phyloP scores from a whole-genome alignment of 2,797 vertebrate genomes.

The Microctenopoma steveboyesi region DNA sequence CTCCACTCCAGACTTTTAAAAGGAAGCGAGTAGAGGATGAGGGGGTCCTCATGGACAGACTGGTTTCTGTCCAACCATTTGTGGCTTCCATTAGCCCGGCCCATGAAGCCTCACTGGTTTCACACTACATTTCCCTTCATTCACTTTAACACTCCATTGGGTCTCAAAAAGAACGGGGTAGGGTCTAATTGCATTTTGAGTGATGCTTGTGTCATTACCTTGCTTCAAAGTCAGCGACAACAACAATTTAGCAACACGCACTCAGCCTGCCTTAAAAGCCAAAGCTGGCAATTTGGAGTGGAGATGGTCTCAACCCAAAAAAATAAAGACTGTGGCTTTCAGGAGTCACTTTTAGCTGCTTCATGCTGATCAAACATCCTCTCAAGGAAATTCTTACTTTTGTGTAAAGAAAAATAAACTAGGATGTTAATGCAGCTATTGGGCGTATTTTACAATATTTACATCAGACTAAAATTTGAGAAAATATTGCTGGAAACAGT shows the following conservation, averaged over 20 bases:
- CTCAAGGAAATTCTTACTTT: conserved; percentile 4
- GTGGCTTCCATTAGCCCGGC: conserved; percentile 83
- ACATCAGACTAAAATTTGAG: background rate
- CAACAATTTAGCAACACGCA: conserved; percentile 62
- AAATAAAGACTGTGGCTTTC: conserved; percentile 27
- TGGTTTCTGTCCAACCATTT: conserved; percentile 74
- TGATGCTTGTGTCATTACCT: conserved; percentile 87
- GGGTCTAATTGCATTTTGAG: conserved; percentile 88
- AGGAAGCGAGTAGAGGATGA: background rate
- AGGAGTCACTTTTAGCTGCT: conserved; percentile 38
- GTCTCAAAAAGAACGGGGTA: conserved; percentile 80
- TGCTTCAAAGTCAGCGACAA: conserved; percentile 82
- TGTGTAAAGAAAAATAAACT: background rate
- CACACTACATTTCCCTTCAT: conserved; percentile 85
- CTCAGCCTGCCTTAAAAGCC: conserved; percentile 54
- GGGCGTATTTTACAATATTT: background rate
- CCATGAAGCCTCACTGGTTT: conserved; percentile 81
- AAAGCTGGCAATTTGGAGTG: conserved; percentile 54
- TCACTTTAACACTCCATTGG: conserved; percentile 87
- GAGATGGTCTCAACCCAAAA: conserved; percentile 21
- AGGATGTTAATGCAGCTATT: background rate
- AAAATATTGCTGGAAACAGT: background rate
- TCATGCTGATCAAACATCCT: conserved; percentile 17
- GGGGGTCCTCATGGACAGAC: conserved; percentile 23
- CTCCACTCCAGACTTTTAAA: conserved; percentile 58